These are phyloP conservation scores for Drosophila murphyi DNA, from an alignment of 1,140 invertebrate genomes.

Conservation along the genomic window DNA sequence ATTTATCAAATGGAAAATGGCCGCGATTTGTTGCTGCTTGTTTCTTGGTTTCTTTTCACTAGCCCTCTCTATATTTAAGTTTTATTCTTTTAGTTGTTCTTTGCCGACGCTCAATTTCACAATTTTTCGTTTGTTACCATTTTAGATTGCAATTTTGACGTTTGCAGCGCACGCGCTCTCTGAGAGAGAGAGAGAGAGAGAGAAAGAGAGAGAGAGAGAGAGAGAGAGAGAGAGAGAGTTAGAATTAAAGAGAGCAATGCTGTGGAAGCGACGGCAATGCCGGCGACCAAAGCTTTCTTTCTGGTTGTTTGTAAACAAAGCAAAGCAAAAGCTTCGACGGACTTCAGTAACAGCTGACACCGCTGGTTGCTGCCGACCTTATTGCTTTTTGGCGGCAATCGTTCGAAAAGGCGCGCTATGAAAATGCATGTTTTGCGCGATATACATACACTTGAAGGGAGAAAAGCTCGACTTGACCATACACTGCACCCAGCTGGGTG, in stretches of 20 bases:
- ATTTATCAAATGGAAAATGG: conserved; percentile 25
- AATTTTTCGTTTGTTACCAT: conserved; percentile 75
- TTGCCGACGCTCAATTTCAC: conserved; percentile 41
- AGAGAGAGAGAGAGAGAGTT: conserved; percentile 1
- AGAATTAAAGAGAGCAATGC: not conserved
- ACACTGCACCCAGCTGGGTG: no score
- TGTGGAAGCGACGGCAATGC: conserved; percentile 26
- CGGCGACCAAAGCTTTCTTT: conserved; percentile 32
- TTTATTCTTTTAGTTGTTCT: conserved; percentile 18
- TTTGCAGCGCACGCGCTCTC: conserved; percentile 65
- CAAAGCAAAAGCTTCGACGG: conserved; percentile 24
- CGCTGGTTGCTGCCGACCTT: conserved; percentile 10
- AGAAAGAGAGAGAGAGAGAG: not conserved
- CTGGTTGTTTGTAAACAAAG: conserved; percentile 54
- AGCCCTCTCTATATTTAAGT: conserved; percentile 9
- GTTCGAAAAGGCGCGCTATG: not conserved
- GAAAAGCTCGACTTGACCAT: no score
- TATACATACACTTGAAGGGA: not conserved
- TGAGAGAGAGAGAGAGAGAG: conserved; percentile 7
- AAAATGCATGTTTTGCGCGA: not conserved
- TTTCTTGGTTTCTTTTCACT: conserved; percentile 2
- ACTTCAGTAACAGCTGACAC: conserved; percentile 43
- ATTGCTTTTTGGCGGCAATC: conserved; percentile 23
- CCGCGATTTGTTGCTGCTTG: not conserved
- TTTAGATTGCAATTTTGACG: conserved; percentile 76